Evolutionary conservation across 2,888 invertebrate genomes (phyloP), one percentile per base, ranked within the genome.

Genomic region (Macaria notata): DNA sequence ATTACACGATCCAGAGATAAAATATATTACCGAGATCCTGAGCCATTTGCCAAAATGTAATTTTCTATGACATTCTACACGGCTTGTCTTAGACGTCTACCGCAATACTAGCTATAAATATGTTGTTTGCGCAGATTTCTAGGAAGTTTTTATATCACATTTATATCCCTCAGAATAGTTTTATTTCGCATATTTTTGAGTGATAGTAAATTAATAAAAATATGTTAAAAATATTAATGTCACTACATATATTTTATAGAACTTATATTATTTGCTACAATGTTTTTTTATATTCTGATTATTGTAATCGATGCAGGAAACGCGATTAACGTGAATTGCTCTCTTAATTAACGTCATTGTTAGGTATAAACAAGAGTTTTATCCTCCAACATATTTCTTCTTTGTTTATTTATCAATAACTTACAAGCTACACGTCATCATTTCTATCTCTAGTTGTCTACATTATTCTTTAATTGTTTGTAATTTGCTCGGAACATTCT

Each of bases 11-110:
- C 59, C 47, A 46, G 51, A 66, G 64, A 69, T 68, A 65, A 69
- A 72, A 71, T 64, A 66, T 69, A 69, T 65, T 64, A 65, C 51
- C 62, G 42, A 58, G 54, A 60, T 60, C 63, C 59, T 64, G 62
- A 62, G 63, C 45, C 61, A 66, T 72, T 71, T 70, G 61, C 63
- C 64, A 63, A 69, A 70, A 64, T 65, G 63, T 56, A 56, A 69
- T 67, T 62, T 65, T 65, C 69, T 65, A 49, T 63, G 64, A 59
- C 64, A 72, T 68, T 61, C 65, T 63, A 69, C 66, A 63, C 63
- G 49, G 53, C 46, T 29, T 51, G 45, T 58, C 41, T 54, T 51
- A 51, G 43, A 56, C 53, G 59, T 63, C 57, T 60, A 50, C 55
- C 47, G 54, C 44, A 60, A 65, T 65, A 61, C 59, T 59, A 19